Evolutionary conservation across 1,140 invertebrate species (phyloP).

Genomic region (Lithobius niger): DNA sequence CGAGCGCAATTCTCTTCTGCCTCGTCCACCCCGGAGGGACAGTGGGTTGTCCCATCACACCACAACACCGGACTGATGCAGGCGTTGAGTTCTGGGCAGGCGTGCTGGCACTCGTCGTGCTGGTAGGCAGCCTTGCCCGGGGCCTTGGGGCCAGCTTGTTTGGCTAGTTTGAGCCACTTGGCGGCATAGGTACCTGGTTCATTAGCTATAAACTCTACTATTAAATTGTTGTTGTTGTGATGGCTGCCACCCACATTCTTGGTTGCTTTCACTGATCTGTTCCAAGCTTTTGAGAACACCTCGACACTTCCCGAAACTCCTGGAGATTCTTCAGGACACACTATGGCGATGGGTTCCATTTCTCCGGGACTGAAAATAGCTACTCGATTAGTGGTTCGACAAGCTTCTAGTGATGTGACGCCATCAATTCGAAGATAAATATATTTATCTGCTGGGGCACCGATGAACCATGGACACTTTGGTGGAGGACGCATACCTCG

Average conservation of each 20-base stretch:
- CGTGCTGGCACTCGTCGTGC: conserved; percentile 55
- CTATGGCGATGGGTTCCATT: conserved; percentile 14
- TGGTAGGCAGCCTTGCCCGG: conserved; percentile 23
- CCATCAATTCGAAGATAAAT: conserved; percentile 2
- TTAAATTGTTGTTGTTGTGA: not conserved
- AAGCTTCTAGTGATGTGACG: conserved; percentile 11
- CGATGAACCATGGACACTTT: conserved; percentile 9
- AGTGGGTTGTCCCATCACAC: conserved; percentile 72
- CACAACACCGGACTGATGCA: conserved; percentile 76
- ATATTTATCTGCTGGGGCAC: not conserved
- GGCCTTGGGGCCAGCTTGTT: not conserved
- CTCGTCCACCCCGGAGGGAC: conserved; percentile 77
- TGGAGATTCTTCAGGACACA: conserved; percentile 14
- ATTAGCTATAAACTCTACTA: conserved; percentile 5
- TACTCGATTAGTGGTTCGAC: conserved; percentile 17
- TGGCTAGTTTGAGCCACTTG: conserved; percentile 5
- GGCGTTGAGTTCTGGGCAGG: conserved; percentile 70
- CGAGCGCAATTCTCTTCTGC: conserved; percentile 38
- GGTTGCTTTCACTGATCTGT: conserved; percentile 5
- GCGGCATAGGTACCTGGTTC: conserved; percentile 5
- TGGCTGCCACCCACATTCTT: not conserved
- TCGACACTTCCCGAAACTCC: not conserved
- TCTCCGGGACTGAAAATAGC: conserved; percentile 17
- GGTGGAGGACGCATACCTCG: conserved; percentile 30
- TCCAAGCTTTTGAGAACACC: conserved; percentile 10